Evolutionary conservation across 2,113 vertebrate genomes (phyloP).

Genomic region (Solenodon paradoxus): DNA sequence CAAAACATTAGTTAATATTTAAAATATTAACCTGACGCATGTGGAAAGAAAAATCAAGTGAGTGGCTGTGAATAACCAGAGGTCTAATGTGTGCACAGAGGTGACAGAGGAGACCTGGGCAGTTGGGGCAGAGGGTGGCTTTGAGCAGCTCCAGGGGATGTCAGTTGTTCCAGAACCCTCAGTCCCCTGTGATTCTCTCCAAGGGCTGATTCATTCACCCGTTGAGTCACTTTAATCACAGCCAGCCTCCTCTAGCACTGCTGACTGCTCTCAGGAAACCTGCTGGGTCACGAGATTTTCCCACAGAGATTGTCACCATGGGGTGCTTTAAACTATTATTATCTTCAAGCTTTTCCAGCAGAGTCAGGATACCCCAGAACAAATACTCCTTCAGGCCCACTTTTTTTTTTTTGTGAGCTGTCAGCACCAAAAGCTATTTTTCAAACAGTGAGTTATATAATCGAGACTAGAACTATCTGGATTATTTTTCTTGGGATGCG

Average conservation of each 20-base stretch:
- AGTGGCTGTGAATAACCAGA: not conserved
- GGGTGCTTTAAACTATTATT: not conserved
- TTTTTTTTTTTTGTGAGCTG: not conserved
- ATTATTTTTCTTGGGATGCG: not conserved
- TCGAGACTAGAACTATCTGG: too few relatives aligned
- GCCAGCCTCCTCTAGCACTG: not conserved
- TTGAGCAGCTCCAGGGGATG: too few relatives aligned
- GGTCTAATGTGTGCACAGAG: not conserved
- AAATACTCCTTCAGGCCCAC: not conserved
- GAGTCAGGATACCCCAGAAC: not conserved
- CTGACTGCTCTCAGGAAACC: not conserved
- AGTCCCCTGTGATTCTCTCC: not conserved
- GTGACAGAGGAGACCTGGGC: not conserved
- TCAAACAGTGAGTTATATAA: not conserved
- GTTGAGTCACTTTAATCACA: not conserved
- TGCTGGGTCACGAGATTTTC: not conserved
- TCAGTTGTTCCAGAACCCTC: not conserved
- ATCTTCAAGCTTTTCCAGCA: not conserved
- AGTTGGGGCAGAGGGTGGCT: not conserved
- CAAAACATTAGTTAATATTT: slow-evolving; percentile 40
- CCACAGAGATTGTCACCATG: not conserved
- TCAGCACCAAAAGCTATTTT: not conserved
- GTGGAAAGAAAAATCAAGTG: not conserved
- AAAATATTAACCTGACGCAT: slow-evolving; percentile 24
- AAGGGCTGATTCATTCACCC: not conserved